A percentile compares a stretch with the other conserved stretches of the same genome.
phyloP scores from a whole-genome alignment of 1,140 invertebrate genomes.

The Aphelenchoides besseyi region DNA sequence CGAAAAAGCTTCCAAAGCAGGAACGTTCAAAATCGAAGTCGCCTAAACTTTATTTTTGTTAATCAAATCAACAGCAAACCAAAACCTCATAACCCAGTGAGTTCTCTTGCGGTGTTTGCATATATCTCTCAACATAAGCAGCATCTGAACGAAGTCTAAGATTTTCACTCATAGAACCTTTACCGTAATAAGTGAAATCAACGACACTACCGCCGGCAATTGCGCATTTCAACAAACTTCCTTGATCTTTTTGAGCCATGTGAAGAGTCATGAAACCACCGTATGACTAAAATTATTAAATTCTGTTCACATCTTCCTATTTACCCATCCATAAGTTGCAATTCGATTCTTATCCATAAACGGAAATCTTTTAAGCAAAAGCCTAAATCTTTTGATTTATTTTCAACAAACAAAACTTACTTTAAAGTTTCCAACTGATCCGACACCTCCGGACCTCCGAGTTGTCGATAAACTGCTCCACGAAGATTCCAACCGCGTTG shows the following conservation, averaged over 20 bases:
- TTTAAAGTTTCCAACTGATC: slow-evolving; percentile 35
- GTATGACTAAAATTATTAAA: slow-evolving; percentile 34
- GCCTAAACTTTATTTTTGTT: too few relatives aligned
- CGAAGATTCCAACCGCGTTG: slow-evolving; percentile 32
- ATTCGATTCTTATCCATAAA: slow-evolving; percentile 32
- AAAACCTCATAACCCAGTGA: slow-evolving; percentile 21
- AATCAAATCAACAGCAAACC: too few relatives aligned
- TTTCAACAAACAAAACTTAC: slow-evolving; percentile 24
- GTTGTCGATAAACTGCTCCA: slow-evolving; percentile 26
- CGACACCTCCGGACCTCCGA: slow-evolving; percentile 36
- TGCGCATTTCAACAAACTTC: slow-evolving; percentile 29
- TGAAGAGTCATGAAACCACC: slow-evolving; percentile 36
- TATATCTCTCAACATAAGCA: slow-evolving; percentile 38
- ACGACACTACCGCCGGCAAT: slow-evolving; percentile 31
- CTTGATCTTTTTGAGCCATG: slow-evolving; percentile 27
- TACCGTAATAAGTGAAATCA: slow-evolving; percentile 35
- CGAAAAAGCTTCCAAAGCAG: slow-evolving; percentile 20
- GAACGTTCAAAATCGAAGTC: too few relatives aligned
- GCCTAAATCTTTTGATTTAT: slow-evolving; percentile 30
- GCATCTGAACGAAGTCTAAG: slow-evolving; percentile 22
- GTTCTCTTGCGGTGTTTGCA: slow-evolving; percentile 28
- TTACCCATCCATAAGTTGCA: slow-evolving; percentile 31
- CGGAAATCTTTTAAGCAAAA: slow-evolving; percentile 15
- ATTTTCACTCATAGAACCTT: not conserved
- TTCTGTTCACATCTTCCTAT: not conserved